Base-by-base conservation (phyloP, 2,113 vertebrate species). In the Candoia aspera region DNA sequence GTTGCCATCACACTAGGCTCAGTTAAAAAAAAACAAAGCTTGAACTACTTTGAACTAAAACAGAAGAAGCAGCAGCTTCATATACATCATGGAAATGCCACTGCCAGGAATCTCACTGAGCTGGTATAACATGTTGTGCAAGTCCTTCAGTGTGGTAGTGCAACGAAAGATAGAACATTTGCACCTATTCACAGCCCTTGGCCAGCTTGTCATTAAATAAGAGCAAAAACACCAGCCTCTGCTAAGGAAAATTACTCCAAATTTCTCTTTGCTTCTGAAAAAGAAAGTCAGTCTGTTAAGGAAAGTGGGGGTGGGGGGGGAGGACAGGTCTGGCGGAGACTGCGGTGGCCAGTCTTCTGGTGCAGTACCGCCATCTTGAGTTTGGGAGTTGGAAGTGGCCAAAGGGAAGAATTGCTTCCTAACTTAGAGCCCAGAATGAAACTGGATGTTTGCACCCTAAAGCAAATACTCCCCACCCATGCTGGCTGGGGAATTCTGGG, bases 331-430 rank as follows among this genome's bases (percentile, higher is more conserved):
- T 64, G 93, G 42, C 3, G 46, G 2, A 54, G 4, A 5, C 37
- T 11, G 26, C 23, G 8, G 42, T 0, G 0, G 37, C 2, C 17
- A 0, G 4, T 59, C 88, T 93, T 29, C 2, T 92, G 59, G 93
- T 64, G 2, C 94, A 0, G 10, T 94, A 93, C 95, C 96, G 96
- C 96, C 96, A 95, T 57, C 96, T 0, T 94, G 95, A 96, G 96
- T 87, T 89, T 87, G 4, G 79, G 83, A 29, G 0, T 8, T 49
- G 10, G 73, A 89, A 0, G 1, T 55, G 68, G 0, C 1, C 2
- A 19, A 19, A 37, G 19, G 68, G 68, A 73, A 73, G 6, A 73
- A 73, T 37, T 73, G 6, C n/a, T 37, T n/a, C 5, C 64, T 73
- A 2, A n/a, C 13, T 4, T 37, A 15, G 15, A 19, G 6, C 33